Evolutionary conservation across 2,888 invertebrate species (phyloP).

Genomic region (Spialia ferax): DNA sequence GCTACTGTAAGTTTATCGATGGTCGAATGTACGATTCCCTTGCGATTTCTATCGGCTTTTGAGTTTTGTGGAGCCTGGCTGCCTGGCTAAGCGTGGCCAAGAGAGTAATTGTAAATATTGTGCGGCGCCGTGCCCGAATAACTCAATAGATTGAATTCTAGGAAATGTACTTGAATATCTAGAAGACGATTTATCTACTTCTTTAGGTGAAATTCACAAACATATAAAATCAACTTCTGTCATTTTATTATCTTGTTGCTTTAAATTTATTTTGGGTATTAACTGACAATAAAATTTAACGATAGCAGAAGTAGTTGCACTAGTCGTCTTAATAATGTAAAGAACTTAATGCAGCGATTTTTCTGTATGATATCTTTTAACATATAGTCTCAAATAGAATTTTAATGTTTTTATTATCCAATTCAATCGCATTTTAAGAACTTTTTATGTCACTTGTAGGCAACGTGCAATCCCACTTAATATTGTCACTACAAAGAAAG

Average conservation of each 20-base stretch:
- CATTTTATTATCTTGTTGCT: neutral
- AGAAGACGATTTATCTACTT: neutral
- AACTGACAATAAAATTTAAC: neutral
- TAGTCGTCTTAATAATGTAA: too few species aligned
- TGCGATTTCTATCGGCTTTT: constrained; percentile 65
- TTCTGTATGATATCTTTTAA: too few species aligned
- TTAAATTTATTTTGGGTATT: neutral
- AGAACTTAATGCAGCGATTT: too few species aligned
- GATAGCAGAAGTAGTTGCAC: too few species aligned
- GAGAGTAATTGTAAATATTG: constrained; percentile 28
- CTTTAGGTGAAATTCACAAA: neutral
- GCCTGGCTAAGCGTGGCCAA: constrained; percentile 19
- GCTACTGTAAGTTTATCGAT: constrained; percentile 74
- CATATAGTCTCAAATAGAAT: too few species aligned
- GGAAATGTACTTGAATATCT: constrained; percentile 11
- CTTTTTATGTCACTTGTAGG: too few species aligned
- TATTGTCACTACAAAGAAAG: too few species aligned
- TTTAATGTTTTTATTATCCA: too few species aligned
- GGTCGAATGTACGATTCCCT: constrained; percentile 65
- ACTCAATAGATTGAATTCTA: neutral
- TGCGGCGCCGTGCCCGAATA: constrained; percentile 2
- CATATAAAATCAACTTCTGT: neutral
- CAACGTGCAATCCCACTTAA: too few species aligned
- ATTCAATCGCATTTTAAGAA: too few species aligned
- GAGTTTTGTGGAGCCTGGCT: constrained; percentile 52